Evolutionary conservation across 2,797 vertebrate genomes (phyloP).

Genomic region (Chiroxiphia lanceolata): DNA sequence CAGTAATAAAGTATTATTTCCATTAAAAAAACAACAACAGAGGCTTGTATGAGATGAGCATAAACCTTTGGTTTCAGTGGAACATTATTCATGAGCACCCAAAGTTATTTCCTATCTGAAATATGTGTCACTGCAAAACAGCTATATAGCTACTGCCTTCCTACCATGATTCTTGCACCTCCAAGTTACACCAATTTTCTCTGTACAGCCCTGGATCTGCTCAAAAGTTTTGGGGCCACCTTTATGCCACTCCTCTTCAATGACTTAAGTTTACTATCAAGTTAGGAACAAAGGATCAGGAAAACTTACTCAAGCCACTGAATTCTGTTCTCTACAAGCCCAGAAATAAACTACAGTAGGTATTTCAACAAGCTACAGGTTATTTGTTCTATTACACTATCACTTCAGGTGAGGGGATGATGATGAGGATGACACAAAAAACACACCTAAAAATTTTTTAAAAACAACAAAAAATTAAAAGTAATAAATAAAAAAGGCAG

Average conservation of each 20-base stretch:
- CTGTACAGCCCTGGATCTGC: background rate
- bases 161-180: background rate
- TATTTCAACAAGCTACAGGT: background rate
- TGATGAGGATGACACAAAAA: background rate
- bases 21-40: background rate
- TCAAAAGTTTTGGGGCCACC: background rate
- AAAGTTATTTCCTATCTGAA: background rate
- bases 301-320: background rate
- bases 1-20: conserved; percentile 6
- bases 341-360: background rate
- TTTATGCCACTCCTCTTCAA: background rate
- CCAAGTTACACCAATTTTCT: background rate
- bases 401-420: accelerated
- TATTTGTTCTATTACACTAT: background rate
- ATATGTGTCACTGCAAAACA: background rate
- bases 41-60: background rate
- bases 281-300: background rate
- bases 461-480: background rate
- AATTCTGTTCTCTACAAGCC: background rate
- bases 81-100: background rate
- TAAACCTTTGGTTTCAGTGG: background rate
- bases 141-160: background rate
- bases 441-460: background rate
- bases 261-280: background rate
- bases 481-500: background rate